Percentiles rank a stretch among this genome's conserved stretches.
Conservation (phyloP, 2,888 invertebrate genomes). For the Gisinianus flammeolus region DNA sequence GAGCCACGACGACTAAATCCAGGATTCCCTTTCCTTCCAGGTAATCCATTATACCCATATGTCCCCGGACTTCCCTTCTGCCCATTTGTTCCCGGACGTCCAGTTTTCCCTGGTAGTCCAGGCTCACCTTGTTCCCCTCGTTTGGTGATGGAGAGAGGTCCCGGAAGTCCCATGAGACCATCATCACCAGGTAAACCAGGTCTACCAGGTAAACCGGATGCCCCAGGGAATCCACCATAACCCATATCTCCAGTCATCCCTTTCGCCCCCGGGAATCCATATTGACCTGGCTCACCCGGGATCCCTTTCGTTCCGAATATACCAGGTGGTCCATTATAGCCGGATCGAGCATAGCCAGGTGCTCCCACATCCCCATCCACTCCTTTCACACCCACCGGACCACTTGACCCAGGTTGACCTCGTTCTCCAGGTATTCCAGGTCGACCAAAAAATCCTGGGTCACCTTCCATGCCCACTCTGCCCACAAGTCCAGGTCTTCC, state of each 20-base stretch:
- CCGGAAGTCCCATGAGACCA: slow-evolving; percentile 64
- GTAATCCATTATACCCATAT: slow-evolving; percentile 60
- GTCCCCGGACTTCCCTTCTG: slow-evolving; percentile 71
- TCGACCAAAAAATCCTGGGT: slow-evolving; percentile 59
- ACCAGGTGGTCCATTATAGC: background rate
- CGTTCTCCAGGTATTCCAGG: slow-evolving; percentile 50
- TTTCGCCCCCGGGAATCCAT: background rate
- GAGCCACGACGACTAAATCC: slow-evolving; percentile 22
- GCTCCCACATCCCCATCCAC: background rate
- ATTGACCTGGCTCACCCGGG: background rate
- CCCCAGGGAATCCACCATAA: background rate
- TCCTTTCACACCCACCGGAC: background rate
- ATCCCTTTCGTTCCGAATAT: slow-evolving; percentile 6
- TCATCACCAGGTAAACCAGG: slow-evolving; percentile 5
- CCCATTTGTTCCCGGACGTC: slow-evolving; percentile 72
- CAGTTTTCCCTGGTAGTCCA: slow-evolving; percentile 70
- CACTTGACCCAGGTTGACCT: slow-evolving; percentile 36
- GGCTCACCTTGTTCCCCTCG: slow-evolving; percentile 64
- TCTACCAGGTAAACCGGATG: background rate
- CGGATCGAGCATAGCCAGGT: background rate
- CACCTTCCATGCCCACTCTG: slow-evolving; percentile 58
- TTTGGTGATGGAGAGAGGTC: background rate
- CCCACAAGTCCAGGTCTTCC: slow-evolving; percentile 43
- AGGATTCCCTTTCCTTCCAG: slow-evolving; percentile 68
- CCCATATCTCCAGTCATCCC: slow-evolving; percentile 4